Evolutionary conservation across 1,140 invertebrate species (phyloP).

Genomic region (Cyclina sinensis): DNA sequence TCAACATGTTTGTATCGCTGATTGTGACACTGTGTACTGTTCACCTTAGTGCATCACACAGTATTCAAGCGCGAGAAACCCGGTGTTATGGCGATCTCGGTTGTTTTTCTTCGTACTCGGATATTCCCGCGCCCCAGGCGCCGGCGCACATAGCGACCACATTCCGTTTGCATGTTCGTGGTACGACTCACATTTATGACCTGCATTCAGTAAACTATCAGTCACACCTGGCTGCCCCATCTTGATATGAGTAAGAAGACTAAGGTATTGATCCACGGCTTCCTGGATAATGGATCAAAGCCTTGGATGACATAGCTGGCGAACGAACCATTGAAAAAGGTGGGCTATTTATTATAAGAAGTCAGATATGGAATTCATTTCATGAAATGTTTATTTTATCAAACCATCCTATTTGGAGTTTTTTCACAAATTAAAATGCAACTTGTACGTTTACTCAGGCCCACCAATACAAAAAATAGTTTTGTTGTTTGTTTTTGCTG

Average conservation of each 20-base stretch:
- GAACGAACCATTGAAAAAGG: conserved; percentile 71
- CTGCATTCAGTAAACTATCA: background rate
- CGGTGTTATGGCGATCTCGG: conserved; percentile 45
- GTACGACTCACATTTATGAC: background rate
- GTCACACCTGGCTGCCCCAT: conserved; percentile 30
- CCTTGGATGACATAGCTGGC: conserved; percentile 64
- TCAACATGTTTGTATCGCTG: background rate
- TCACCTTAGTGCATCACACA: background rate
- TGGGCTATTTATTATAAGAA: no score
- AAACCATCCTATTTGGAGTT: no score
- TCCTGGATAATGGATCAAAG: conserved; percentile 56
- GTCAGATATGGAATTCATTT: no score
- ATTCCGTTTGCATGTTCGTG: conserved; percentile 14
- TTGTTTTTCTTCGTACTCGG: conserved; percentile 35
- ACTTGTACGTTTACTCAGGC: no score
- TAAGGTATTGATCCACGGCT: conserved; percentile 77
- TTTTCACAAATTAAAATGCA: no score
- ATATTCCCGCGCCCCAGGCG: conserved; percentile 22
- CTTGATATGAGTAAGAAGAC: conserved; percentile 68
- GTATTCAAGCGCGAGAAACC: conserved; percentile 18
- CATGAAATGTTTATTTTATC: no score
- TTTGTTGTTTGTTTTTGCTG: no score
- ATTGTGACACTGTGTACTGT: background rate
- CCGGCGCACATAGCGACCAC: conserved; percentile 36
- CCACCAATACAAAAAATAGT: no score